Conservation (phyloP, 2,888 invertebrate genomes). For the Callinectes sapidus region DNA sequence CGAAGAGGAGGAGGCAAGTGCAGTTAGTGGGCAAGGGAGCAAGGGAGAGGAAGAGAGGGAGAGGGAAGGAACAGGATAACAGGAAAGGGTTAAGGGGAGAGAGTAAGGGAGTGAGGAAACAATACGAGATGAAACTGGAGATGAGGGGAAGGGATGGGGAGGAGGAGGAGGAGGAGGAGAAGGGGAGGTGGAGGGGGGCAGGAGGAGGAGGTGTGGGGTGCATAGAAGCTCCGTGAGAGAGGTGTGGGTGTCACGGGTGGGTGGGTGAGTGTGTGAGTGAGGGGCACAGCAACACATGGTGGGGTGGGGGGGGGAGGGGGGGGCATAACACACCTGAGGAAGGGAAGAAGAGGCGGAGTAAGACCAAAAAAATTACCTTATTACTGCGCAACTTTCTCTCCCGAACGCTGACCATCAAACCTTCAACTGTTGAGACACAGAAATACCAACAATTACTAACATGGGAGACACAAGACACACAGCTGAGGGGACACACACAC, state of each 20-base stretch:
- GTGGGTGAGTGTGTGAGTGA: not conserved
- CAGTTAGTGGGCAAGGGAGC: not conserved
- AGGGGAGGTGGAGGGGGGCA: not conserved
- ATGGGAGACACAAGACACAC: constrained; percentile 16
- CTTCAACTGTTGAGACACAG: constrained; percentile 68
- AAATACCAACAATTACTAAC: constrained; percentile 61
- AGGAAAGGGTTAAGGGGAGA: not conserved
- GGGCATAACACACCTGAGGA: constrained; percentile 30
- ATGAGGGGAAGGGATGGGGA: not conserved
- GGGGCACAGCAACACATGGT: constrained; percentile 9
- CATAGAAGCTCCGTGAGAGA: not conserved
- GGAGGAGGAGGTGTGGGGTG: not conserved
- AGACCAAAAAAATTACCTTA: constrained; percentile 49
- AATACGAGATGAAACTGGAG: constrained; percentile 13
- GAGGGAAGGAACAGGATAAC: constrained; percentile 7
- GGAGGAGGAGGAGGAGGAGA: not conserved
- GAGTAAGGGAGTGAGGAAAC: not conserved
- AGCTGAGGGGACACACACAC: constrained; percentile 23
- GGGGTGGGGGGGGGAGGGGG: not conserved
- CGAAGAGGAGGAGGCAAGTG: not conserved
- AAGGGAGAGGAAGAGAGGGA: not conserved
- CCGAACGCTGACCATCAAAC: constrained; percentile 60
- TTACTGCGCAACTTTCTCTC: constrained; percentile 55
- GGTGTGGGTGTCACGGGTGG: not conserved
- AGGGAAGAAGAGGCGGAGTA: constrained; percentile 3